Conservation (phyloP, 2,888 invertebrate genomes). For the Sinhomidia bicolor region DNA sequence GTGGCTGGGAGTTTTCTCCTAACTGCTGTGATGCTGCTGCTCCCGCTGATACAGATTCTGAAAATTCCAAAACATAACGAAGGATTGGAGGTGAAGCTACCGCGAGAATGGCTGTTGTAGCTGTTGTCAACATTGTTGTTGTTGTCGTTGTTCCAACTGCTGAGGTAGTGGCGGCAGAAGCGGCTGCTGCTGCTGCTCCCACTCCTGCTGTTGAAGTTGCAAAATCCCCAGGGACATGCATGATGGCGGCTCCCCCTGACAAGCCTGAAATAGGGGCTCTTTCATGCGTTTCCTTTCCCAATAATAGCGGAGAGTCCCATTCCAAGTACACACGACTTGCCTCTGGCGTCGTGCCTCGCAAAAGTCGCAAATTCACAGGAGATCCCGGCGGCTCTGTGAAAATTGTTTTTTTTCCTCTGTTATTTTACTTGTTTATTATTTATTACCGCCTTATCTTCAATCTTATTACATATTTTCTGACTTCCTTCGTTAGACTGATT, state of each 20-base stretch:
- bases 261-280: conserved; percentile 55
- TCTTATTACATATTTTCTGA: neutral
- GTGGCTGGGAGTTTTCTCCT: conserved; percentile 38
- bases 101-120: conserved; percentile 47
- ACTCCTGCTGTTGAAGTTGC: conserved; percentile 68
- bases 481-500: neutral
- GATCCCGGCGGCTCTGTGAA: conserved; percentile 73
- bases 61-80: conserved; percentile 78
- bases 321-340: conserved; percentile 72
- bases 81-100: conserved; percentile 75
- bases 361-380: conserved; percentile 74
- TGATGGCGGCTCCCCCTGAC: conserved; percentile 50
- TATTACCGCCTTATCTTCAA: neutral
- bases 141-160: conserved; percentile 57
- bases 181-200: conserved; percentile 44
- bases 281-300: conserved; percentile 52
- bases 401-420: conserved; percentile 51
- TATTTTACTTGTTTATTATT: conserved; percentile 9
- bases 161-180: conserved; percentile 17
- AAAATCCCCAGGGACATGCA: conserved; percentile 71
- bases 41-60: conserved; percentile 59
- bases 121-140: conserved; percentile 66
- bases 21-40: neutral
- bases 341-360: conserved; percentile 69
- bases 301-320: conserved; percentile 72